Base-by-base conservation (phyloP, 2,888 invertebrate species). In the Thereva unica region DNA sequence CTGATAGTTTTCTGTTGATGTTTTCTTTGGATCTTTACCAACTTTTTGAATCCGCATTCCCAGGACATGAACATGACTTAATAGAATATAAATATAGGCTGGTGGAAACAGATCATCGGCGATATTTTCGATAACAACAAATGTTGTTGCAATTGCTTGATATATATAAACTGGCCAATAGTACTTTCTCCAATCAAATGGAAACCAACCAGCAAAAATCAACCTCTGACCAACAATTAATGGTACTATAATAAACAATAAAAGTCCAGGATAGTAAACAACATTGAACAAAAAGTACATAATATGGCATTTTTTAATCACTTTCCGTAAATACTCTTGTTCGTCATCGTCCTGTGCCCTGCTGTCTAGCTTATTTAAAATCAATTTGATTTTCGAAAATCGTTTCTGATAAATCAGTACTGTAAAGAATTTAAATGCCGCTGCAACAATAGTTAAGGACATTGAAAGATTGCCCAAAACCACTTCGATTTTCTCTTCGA, bases 101-200 rank as follows among this genome's bases (percentile, higher is more conserved):
- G 56, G 42, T 44, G 56, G 44, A 23, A 44, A 56, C 6, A 56
- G 6, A n/a, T 56, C 56, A 9, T 44, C 6, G 42, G 44, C 56
- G 1, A 44, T 6, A 56, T 56, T 56, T 2, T 9, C 9, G 34
- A 23, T 9, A 42, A 9, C 34, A 6, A 42, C n/a, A 52, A 34
- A 23, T 10, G 35, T n/a, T 1, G 34, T 23, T 6, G 5, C 6
- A 7, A 56, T 0, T n/a, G n/a, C 35, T 42, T 56, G 44, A 56
- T 56, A 56, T 23, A 44, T 3, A 9, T 44, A 42, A 34, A 35
- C 56, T 35, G 44, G 34, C 42, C 42, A 56, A 56, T 12, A 44
- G n/a, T 56, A 44, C 5, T 35, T n/a, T 1, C 10, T 44, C 44
- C 42, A 23, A 56, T 56, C 56, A 10, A 56, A 56, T 2, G 56